Evolutionary conservation across 2,888 invertebrate species (phyloP).

Genomic region (Brenthis hecate): DNA sequence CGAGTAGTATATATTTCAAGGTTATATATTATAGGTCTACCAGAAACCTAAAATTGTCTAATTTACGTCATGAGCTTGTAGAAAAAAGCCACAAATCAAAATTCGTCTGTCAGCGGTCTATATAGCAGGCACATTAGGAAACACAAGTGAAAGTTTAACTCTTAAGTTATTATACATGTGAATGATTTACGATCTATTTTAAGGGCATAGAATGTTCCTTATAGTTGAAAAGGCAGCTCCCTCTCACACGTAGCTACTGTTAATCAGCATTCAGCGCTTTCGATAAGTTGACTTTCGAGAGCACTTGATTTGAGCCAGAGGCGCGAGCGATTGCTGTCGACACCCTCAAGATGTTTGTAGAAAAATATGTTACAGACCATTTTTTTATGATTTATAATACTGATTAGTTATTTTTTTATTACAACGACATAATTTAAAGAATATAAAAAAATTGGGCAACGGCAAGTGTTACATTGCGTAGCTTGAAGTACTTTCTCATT

Average conservation of each 20-base stretch:
- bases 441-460: too few relatives aligned
- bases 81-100: too few relatives aligned
- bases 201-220: conserved; percentile 28
- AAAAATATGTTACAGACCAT: conserved; percentile 14
- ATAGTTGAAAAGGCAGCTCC: conserved; percentile 24
- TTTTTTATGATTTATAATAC: conserved; percentile 2
- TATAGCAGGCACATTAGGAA: neutral
- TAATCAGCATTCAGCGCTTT: conserved; percentile 33
- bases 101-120: too few relatives aligned
- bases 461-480: too few relatives aligned
- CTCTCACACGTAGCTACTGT: conserved; percentile 36
- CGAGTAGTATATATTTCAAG: too few relatives aligned
- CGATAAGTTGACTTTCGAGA: conserved; percentile 27
- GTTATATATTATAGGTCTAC: too few relatives aligned
- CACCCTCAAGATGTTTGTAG: conserved; percentile 21
- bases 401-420: neutral
- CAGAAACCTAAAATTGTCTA: too few relatives aligned
- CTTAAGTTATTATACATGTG: neutral
- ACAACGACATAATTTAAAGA: neutral
- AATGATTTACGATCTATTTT: conserved; percentile 9
- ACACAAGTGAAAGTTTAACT: neutral
- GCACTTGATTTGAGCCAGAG: conserved; percentile 28
- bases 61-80: too few relatives aligned
- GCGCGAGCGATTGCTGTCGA: conserved; percentile 24
- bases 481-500: too few relatives aligned